These are phyloP conservation scores for Catamblyrhynchus diadema DNA, from an alignment of 2,797 vertebrate species.

Conservation along the genomic window DNA sequence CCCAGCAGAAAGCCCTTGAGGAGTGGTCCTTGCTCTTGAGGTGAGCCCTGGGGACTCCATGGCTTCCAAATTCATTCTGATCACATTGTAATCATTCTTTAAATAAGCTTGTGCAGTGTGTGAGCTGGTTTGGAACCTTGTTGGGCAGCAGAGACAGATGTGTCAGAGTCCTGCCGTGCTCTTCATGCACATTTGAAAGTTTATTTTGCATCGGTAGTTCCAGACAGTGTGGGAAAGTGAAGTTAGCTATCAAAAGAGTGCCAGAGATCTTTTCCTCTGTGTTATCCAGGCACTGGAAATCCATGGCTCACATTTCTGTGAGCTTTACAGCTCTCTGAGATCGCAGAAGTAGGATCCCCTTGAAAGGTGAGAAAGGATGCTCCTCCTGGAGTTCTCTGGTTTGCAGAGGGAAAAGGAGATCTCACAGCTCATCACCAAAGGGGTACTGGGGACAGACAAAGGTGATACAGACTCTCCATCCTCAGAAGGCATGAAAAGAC, in stretches of 20 bases:
- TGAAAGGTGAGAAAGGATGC: not conserved
- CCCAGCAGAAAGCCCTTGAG: not conserved
- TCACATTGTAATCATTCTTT: not conserved
- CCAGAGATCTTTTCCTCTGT: not conserved
- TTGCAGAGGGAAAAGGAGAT: not conserved
- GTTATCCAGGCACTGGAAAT: not conserved
- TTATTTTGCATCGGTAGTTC: not conserved
- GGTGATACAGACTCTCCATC: not conserved
- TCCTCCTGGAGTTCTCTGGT: accelerated
- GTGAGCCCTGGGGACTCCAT: not conserved
- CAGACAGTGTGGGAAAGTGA: not conserved
- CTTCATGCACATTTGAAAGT: not conserved
- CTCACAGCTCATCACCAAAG: not conserved
- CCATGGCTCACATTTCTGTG: not conserved
- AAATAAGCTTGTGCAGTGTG: not conserved
- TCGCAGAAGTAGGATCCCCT: not conserved
- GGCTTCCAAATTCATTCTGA: not conserved
- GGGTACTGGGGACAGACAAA: not conserved
- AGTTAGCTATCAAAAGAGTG: not conserved
- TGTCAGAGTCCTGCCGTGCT: not conserved
- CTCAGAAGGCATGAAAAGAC: not conserved
- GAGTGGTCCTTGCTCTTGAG: not conserved
- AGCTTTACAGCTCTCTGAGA: not conserved
- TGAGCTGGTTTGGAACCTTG: not conserved
- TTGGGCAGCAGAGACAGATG: not conserved